These are phyloP conservation scores for Aplysina aerophoba DNA, from an alignment of 37 sponge, comb jelly and placozoan species.

Conservation along the genomic window DNA sequence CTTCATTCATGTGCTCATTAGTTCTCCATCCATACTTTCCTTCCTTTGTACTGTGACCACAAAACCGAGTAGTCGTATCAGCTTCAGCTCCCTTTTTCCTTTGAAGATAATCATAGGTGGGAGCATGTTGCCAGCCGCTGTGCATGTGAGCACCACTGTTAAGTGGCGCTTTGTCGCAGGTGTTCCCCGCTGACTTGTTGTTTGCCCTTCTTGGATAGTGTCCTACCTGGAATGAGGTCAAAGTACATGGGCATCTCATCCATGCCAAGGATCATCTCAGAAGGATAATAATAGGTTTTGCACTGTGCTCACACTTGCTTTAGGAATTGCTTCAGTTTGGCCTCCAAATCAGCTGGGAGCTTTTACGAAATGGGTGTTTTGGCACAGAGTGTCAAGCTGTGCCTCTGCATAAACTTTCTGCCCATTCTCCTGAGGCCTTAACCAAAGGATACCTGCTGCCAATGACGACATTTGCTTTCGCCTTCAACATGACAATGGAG, in stretches of 20 bases:
- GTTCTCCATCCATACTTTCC: conserved; percentile 16
- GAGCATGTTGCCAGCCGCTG: conserved; percentile 31
- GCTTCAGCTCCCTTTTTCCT: neutral
- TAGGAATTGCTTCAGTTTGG: neutral
- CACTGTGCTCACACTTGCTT: neutral
- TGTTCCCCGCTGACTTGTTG: neutral
- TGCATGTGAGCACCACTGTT: conserved; percentile 30
- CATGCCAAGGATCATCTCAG: conserved; percentile 22
- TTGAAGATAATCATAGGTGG: conserved; percentile 38
- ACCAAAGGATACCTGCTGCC: neutral
- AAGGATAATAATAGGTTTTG: neutral
- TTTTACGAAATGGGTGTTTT: conserved; percentile 32
- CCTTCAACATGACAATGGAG: neutral
- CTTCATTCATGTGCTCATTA: conserved; percentile 3
- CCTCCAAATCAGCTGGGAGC: conserved; percentile 38
- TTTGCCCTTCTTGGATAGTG: conserved; percentile 13
- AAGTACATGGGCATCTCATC: conserved; percentile 35
- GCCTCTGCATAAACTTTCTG: conserved; percentile 34
- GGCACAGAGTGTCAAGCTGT: conserved; percentile 31
- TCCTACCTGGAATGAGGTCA: conserved; percentile 5
- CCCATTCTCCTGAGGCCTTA: conserved; percentile 31
- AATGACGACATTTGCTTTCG: conserved; percentile 1
- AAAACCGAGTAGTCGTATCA: too few species aligned
- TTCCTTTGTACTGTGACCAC: too few species aligned
- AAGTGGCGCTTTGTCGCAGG: conserved; percentile 23